These are phyloP conservation scores for Rhombomys opimus DNA, from an alignment of 2,113 vertebrate genomes.

Conservation along the genomic window DNA sequence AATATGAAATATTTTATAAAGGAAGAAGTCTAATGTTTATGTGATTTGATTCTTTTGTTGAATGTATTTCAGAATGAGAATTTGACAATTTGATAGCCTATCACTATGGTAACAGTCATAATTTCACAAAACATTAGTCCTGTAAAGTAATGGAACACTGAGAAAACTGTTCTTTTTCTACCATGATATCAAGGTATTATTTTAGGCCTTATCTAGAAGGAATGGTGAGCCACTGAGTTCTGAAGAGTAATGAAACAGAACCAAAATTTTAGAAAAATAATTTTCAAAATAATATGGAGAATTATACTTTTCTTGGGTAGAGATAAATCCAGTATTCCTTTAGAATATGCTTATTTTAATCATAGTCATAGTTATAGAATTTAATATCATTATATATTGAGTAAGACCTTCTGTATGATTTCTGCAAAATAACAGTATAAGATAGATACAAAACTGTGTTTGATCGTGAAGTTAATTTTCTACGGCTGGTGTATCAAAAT, in stretches of 20 bases:
- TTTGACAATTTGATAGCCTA: not conserved
- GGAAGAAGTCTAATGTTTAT: not conserved
- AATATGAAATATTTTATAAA: not conserved
- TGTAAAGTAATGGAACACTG: not conserved
- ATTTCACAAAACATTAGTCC: not conserved
- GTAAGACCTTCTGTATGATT: not conserved
- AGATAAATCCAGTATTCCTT: not conserved
- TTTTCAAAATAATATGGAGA: not conserved
- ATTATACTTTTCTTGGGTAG: not conserved
- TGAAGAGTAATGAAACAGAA: not conserved
- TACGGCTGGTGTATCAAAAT: not conserved
- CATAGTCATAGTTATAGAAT: not conserved
- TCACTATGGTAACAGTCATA: not conserved
- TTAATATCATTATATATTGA: not conserved
- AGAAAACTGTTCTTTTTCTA: not conserved
- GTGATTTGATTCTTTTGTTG: conserved; percentile 16
- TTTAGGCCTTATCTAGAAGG: not conserved
- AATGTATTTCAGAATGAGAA: not conserved
- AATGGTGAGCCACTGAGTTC: not conserved
- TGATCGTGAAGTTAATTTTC: not conserved
- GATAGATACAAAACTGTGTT: not conserved
- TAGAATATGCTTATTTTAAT: not conserved
- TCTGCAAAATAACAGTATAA: not conserved
- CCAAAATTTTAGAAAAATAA: not conserved
- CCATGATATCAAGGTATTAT: not conserved